Conservation (phyloP, 2,888 invertebrate genomes). For the Epinotia brunnichana region DNA sequence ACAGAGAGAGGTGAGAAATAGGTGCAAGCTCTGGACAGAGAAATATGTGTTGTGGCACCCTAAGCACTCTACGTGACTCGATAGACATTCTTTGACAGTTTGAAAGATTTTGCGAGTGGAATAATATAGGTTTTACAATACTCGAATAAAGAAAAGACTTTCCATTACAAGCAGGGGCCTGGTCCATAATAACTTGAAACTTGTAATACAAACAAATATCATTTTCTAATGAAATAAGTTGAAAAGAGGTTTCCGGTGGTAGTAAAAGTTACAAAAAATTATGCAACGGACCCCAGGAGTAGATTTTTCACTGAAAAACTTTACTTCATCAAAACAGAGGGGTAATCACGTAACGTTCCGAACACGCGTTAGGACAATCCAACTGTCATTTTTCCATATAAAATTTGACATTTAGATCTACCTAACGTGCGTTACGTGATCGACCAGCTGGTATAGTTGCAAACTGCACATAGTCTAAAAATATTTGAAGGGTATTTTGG, state of each 20-base stretch:
- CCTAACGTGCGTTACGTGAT: too few relatives aligned
- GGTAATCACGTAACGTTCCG: too few relatives aligned
- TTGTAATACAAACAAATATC: too few relatives aligned
- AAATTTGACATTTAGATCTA: too few relatives aligned
- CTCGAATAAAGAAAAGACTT: neutral
- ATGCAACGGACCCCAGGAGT: neutral
- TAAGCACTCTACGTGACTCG: neutral
- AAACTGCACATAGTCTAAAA: slow-evolving; percentile 9
- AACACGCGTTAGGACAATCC: too few relatives aligned
- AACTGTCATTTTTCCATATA: too few relatives aligned
- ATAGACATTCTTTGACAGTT: slow-evolving; percentile 26
- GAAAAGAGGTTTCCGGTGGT: too few relatives aligned
- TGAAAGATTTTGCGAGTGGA: slow-evolving; percentile 37
- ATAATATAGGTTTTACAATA: slow-evolving; percentile 22
- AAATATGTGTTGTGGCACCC: neutral
- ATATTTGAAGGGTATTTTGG: slow-evolving; percentile 20
- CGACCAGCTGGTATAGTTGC: slow-evolving; percentile 4
- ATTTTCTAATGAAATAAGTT: too few relatives aligned
- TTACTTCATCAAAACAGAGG: neutral
- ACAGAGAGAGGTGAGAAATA: neutral
- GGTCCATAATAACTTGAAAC: too few relatives aligned
- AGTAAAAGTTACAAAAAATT: neutral
- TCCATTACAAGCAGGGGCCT: neutral
- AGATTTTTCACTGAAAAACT: neutral
- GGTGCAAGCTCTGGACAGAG: neutral